Evolutionary conservation across 2,113 vertebrate species (phyloP), one percentile per base, ranked within the genome.

Genomic region (Sinosuthora webbiana): DNA sequence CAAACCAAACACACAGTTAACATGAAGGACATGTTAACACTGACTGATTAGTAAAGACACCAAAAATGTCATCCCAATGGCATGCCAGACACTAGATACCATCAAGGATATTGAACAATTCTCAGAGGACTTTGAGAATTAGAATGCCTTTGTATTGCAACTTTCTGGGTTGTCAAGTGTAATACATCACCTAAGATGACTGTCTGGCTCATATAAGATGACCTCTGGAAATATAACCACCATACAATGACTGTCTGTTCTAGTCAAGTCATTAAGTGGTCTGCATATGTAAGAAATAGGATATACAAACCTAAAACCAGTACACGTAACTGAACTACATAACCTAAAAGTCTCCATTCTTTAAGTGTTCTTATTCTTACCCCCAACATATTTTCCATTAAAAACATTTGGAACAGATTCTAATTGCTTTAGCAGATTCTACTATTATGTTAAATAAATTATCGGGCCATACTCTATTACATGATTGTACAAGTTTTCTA

Each of bases 351-450:
- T 74, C 62, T 96, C 82, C 63, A 15, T 75, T 80, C 49, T 67
- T 83, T 59, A 50, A 80, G 59, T 84, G 39, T 60, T 87, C 63
- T 71, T 91, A 88, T 93, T 81, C 53, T 83, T 95, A 80, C n/a
- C 44, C 67, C 64, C 56, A 83, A 70, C 50, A 67, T 92, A 94
- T 87, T 97, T 98, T 96, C 93, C 90, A 89, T 83, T 90, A 86
- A 92, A 96, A 96, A 82, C 44, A 93, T 74, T 95, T 96, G 88
- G 75, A 97, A 81, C 41, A 93, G 62, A 89, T 79, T 94, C 92
- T 97, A 98, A 98, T 97, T 97, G 87, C 96, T 98, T 98, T 97
- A 97, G 93, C 98, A 98, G 98, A 96, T 97, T 95, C 83, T 86
- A 77, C 87, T 89, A 96, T 45, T 64, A 86, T 91, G 95, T 96